Conservation (phyloP, 2,888 invertebrate species). For the Leptinotarsa tumamoca region DNA sequence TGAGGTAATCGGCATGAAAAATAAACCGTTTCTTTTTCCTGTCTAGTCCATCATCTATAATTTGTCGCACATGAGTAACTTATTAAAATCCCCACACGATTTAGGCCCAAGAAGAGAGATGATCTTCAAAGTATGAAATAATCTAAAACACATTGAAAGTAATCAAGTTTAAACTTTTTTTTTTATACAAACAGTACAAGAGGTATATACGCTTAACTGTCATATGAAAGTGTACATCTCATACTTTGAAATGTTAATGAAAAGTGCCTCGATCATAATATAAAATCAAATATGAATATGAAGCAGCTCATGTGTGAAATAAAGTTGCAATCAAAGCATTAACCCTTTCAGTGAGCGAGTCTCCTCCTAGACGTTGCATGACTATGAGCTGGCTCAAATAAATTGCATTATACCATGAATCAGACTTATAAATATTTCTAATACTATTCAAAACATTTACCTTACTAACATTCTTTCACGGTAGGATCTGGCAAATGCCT, state of each 20-base stretch:
- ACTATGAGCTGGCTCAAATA: background rate
- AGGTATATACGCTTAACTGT: no score
- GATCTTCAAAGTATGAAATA: background rate
- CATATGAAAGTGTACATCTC: background rate
- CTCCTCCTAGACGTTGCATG: background rate
- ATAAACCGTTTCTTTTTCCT: constrained; percentile 1
- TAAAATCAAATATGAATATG: background rate
- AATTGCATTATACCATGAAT: no score
- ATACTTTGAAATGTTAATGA: no score
- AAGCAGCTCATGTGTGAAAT: background rate
- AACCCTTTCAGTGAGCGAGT: constrained; percentile 14
- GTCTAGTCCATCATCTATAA: background rate
- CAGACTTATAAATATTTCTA: no score
- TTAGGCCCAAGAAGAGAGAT: background rate
- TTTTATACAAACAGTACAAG: no score
- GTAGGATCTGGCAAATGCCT: no score
- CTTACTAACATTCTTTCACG: no score
- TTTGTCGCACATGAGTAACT: constrained; percentile 2
- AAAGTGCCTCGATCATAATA: background rate
- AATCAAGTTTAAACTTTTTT: no score
- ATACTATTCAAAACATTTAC: no score
- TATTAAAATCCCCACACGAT: background rate
- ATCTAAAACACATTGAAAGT: background rate
- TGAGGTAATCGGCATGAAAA: background rate
- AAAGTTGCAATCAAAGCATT: constrained; percentile 9